These are phyloP conservation scores for Ramphastos sulfuratus DNA, from an alignment of 2,113 vertebrate species.

Conservation along the genomic window DNA sequence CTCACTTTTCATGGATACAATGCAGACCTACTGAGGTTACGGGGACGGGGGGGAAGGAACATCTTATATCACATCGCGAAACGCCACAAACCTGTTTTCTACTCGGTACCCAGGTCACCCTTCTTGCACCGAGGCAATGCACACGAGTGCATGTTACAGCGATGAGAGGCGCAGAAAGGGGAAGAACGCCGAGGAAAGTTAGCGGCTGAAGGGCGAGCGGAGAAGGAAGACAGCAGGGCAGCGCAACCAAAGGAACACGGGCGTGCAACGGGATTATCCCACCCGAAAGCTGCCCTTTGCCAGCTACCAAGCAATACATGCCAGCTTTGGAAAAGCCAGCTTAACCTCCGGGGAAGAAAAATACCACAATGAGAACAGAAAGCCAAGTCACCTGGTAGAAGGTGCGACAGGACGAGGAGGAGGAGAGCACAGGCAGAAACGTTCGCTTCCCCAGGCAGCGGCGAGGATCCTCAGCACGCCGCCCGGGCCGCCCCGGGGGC, in stretches of 20 bases:
- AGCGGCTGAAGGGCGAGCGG: background rate
- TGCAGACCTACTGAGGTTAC: background rate
- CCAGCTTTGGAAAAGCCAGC: background rate
- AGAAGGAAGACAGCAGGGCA: background rate
- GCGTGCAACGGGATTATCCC: background rate
- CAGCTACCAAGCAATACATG: background rate
- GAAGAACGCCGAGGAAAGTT: background rate
- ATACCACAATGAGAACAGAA: background rate
- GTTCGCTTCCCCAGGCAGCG: background rate
- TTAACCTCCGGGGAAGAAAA: background rate
- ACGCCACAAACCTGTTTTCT: background rate
- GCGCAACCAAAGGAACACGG: background rate
- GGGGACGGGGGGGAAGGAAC: background rate
- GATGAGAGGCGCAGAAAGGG: background rate
- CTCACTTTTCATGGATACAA: background rate
- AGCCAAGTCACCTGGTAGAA: background rate
- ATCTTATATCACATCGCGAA: background rate
- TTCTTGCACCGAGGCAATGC: fast-evolving
- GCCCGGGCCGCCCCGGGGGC: background rate
- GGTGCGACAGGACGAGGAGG: background rate
- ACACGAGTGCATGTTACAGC: fast-evolving
- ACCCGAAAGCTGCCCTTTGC: background rate
- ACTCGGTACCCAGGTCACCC: background rate
- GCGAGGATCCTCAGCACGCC: background rate
- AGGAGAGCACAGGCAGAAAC: background rate